Percentiles rank a stretch among this genome's conserved stretches.
phyloP scores from a whole-genome alignment of 1,140 invertebrate species.

The Agrypnia vestita region DNA sequence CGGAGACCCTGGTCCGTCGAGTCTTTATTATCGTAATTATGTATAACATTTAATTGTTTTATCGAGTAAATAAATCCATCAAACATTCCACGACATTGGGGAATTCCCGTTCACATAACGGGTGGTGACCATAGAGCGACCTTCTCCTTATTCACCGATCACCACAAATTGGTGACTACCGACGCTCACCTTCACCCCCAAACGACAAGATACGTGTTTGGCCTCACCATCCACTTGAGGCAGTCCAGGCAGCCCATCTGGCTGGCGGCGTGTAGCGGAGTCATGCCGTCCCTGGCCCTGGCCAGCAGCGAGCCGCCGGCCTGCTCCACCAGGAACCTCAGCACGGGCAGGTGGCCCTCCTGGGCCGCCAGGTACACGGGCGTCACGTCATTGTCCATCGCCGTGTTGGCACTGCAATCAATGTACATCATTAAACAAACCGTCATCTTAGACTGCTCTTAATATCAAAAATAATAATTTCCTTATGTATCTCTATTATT shows the following conservation, averaged over 20 bases:
- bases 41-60: too few relatives aligned
- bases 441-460: not conserved
- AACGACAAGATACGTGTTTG: not conserved
- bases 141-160: too few relatives aligned
- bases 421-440: not conserved
- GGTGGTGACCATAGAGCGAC: too few relatives aligned
- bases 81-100: too few relatives aligned
- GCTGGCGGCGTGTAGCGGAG: slow-evolving; percentile 88
- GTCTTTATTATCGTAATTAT: too few relatives aligned
- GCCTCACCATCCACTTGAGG: slow-evolving; percentile 90
- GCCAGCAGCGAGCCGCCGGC: slow-evolving; percentile 83
- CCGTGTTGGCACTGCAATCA: slow-evolving; percentile 84
- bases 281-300: slow-evolving; percentile 91
- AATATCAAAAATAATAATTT: too few relatives aligned
- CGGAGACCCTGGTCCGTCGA: too few relatives aligned
- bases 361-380: slow-evolving; percentile 92
- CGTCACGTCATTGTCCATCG: slow-evolving; percentile 92
- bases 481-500: too few relatives aligned
- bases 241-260: slow-evolving; percentile 91
- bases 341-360: slow-evolving; percentile 88
- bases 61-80: too few relatives aligned
- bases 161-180: too few relatives aligned
- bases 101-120: too few relatives aligned
- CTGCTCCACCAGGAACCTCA: slow-evolving; percentile 86
- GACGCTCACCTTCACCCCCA: too few relatives aligned